Evolutionary conservation across 2,888 invertebrate species (phyloP), one percentile per base, ranked within the genome.

Genomic region (Thecocarcelia acutangulata): DNA sequence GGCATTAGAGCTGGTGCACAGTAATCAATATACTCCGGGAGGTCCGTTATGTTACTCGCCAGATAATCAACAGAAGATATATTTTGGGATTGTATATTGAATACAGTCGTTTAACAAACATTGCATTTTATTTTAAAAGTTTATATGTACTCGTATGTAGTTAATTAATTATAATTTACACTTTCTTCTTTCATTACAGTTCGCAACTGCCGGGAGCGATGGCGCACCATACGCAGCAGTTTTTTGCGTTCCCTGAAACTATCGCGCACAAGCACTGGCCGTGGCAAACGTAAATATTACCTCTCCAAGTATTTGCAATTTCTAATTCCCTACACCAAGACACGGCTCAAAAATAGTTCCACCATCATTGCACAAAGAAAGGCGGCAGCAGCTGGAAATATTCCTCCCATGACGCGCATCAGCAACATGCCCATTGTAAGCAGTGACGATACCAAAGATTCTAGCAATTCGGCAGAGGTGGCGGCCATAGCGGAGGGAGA

Each of bases 201-300:
- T 40, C 89, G 89, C n/a, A 89, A 88, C 48, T 89, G 89, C 13
- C 87, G 89, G 15, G 89, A 89, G 69, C 84, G 89, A 61, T 89
- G 89, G 89, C 89, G 89, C 64, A 89, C 89, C 3, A 89, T 89
- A 46, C 85, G 89, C 17, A 89, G 89, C 85, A 89, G 89, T 52
- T 89, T 89, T 59, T 61, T 89, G 61, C 87, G 89, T 3, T 89
- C 89, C 37, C 63, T 89, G 28, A 89, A 89, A 70, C 66, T 89
- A 72, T 87, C 88, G 3, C 85, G 88, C 58, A 89, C 89, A 42
- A 87, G 84, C 42, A 89, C 89, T 37, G 89, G 89, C 0, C 87
- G 89, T 0, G 89, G 89, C 44, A 89, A 89, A 84, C 88, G 89
- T 58, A 89, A 89, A 84, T 89, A 89, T 82, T 89, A 89, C 73